A percentile compares a stretch with the other conserved stretches of the same genome.
These are phyloP conservation scores for Caenorhabditis brenneri DNA, from an alignment of 1,140 invertebrate species.

Conservation along the genomic window DNA sequence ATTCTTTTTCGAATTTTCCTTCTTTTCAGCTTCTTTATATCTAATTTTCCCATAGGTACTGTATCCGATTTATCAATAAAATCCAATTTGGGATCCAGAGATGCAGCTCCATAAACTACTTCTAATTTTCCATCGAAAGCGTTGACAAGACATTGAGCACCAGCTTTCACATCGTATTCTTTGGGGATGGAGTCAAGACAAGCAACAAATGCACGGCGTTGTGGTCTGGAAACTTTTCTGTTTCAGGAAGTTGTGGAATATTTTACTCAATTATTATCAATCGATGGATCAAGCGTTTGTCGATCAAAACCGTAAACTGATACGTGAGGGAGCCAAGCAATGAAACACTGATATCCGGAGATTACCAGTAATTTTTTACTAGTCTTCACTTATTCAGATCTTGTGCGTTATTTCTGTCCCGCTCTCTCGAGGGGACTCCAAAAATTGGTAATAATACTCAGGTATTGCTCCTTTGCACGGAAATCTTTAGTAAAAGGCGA, in stretches of 20 bases:
- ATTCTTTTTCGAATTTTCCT: not conserved
- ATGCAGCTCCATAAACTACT: not conserved
- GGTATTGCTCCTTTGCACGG: constrained; percentile 42
- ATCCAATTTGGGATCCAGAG: not conserved
- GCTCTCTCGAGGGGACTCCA: constrained; percentile 44
- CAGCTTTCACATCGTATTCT: constrained; percentile 49
- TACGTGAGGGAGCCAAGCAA: too few relatives aligned
- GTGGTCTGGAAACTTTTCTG: constrained; percentile 53
- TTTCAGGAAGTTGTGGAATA: too few relatives aligned
- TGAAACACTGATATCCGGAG: too few relatives aligned
- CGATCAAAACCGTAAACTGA: too few relatives aligned
- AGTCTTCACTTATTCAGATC: too few relatives aligned
- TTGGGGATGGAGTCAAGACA: constrained; percentile 54
- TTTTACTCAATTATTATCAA: too few relatives aligned
- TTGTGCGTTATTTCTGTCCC: not conserved
- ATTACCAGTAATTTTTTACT: too few relatives aligned
- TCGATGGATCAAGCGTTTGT: too few relatives aligned
- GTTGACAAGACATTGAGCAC: constrained; percentile 52
- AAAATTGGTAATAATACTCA: constrained; percentile 37
- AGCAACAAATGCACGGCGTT: constrained; percentile 53
- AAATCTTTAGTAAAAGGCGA: constrained; percentile 53
- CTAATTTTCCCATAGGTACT: not conserved
- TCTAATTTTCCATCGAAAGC: constrained; percentile 56
- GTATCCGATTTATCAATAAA: constrained; percentile 25
- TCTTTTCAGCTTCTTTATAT: not conserved